A percentile compares a stretch with the other conserved stretches of the same genome.
phyloP scores from a whole-genome alignment of 2,797 vertebrate genomes.

The Falco naumanni region DNA sequence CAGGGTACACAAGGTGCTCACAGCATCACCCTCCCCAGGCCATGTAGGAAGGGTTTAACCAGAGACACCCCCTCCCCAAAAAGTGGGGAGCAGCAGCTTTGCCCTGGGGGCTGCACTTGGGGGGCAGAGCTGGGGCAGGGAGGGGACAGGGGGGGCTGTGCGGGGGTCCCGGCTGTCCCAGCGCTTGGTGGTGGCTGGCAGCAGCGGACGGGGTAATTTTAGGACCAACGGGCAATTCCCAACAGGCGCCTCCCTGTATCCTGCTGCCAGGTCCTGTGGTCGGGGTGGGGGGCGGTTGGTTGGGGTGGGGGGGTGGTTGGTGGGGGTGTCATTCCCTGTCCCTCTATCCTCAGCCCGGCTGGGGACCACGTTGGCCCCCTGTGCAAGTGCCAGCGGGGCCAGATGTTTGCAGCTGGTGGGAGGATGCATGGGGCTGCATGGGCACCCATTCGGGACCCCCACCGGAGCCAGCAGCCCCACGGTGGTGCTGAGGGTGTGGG shows the following conservation, averaged over 20 bases:
- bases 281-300: too few species aligned
- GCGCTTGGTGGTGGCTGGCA: background rate
- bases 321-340: background rate
- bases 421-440: accelerated
- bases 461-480: background rate
- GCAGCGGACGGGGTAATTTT: accelerated
- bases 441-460: background rate
- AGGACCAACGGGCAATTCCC: accelerated
- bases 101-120: background rate
- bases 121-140: accelerated
- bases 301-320: background rate
- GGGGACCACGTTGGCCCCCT: background rate
- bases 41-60: accelerated
- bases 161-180: accelerated
- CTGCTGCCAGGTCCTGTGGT: accelerated
- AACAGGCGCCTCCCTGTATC: accelerated
- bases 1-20: accelerated
- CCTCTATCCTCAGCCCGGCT: accelerated
- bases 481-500: accelerated
- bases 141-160: background rate
- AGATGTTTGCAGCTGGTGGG: background rate
- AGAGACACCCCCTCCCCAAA: accelerated
- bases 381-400: background rate
- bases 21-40: too few species aligned
- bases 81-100: background rate